Conservation (phyloP, 2,888 invertebrate species). For the Phaedon cochleariae region DNA sequence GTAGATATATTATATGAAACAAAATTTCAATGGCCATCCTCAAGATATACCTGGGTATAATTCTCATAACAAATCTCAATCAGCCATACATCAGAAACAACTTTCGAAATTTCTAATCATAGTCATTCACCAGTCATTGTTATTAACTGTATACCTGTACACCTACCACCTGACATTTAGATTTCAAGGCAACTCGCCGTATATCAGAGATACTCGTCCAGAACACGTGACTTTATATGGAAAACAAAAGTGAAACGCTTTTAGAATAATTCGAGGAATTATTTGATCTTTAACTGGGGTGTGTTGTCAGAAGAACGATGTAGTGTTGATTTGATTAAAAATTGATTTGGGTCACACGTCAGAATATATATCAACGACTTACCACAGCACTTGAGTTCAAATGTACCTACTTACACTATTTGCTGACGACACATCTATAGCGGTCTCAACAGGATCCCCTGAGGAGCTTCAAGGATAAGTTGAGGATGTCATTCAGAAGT, state of each 20-base stretch:
- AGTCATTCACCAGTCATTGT: slow-evolving; percentile 16
- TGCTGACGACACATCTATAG: too few species aligned
- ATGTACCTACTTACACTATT: too few species aligned
- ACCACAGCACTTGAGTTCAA: too few species aligned
- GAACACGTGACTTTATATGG: slow-evolving; percentile 6
- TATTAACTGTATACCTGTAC: slow-evolving; percentile 1
- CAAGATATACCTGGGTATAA: neutral
- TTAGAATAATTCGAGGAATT: neutral
- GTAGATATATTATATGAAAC: neutral
- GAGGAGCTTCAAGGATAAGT: too few species aligned
- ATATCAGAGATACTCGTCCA: slow-evolving; percentile 7
- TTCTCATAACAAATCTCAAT: neutral
- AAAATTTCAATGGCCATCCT: neutral
- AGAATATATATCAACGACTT: too few species aligned
- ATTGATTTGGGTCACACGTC: too few species aligned
- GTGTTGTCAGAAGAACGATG: too few species aligned
- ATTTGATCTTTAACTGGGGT: too few species aligned
- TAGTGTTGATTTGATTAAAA: too few species aligned
- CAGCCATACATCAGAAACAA: neutral
- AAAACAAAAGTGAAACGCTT: slow-evolving; percentile 7
- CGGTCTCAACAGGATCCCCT: too few species aligned
- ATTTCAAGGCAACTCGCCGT: slow-evolving; percentile 22
- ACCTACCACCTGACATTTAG: slow-evolving; percentile 27
- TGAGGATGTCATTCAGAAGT: too few species aligned
- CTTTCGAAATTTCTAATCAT: slow-evolving; percentile 25